phyloP scores from a whole-genome alignment of 37 sponge, comb jelly and placozoan genomes.

The Spongia lamella region DNA sequence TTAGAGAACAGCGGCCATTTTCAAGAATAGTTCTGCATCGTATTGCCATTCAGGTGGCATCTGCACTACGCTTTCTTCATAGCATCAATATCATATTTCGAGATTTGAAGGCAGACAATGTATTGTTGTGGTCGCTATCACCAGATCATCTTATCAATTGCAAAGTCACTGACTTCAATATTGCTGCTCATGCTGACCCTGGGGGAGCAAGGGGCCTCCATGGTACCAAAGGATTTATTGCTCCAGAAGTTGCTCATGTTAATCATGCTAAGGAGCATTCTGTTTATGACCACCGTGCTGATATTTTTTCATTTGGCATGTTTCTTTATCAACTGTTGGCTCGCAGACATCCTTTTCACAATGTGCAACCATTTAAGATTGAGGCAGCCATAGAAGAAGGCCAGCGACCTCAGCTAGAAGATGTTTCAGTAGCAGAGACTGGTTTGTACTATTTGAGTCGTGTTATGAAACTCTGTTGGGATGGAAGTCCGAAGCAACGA shows the following conservation, averaged over 20 bases:
- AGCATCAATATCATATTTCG: constrained; percentile 69
- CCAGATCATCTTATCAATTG: constrained; percentile 72
- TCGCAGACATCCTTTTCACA: constrained; percentile 67
- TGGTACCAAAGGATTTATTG: constrained; percentile 89
- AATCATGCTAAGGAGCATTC: constrained; percentile 64
- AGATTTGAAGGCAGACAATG: constrained; percentile 85
- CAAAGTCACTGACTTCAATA: constrained; percentile 87
- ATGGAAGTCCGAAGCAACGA: constrained; percentile 61
- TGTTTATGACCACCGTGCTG: constrained; percentile 77
- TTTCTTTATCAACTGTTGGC: constrained; percentile 84
- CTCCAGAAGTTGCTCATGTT: constrained; percentile 83
- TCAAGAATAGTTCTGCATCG: constrained; percentile 65
- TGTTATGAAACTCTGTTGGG: constrained; percentile 86
- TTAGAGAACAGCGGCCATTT: constrained; percentile 56
- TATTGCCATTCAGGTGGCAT: constrained; percentile 81
- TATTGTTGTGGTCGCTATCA: constrained; percentile 87
- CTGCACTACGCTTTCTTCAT: constrained; percentile 83
- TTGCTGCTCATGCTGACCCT: constrained; percentile 68
- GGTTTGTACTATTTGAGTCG: constrained; percentile 66
- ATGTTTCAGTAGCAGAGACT: constrained; percentile 48
- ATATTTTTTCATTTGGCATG: constrained; percentile 88
- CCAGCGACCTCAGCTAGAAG: constrained; percentile 66
- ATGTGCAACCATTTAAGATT: constrained; percentile 53
- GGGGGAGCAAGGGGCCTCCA: constrained; percentile 68
- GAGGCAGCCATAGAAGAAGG: constrained; percentile 50